Base-by-base conservation (phyloP, 2,113 vertebrate species). In the Gasterosteus nipponicus region DNA sequence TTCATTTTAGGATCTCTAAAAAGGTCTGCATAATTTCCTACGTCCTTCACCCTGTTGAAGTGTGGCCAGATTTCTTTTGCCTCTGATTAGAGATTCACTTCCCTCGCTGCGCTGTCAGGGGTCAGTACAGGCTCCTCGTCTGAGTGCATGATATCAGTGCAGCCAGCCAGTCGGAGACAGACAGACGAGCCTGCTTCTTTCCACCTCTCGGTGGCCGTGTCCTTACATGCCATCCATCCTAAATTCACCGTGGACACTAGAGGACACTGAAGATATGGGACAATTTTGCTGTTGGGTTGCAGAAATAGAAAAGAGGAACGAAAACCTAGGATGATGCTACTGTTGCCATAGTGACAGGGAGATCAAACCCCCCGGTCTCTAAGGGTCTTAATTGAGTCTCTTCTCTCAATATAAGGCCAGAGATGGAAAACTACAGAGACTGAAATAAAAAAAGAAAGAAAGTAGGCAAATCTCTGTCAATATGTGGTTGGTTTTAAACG, bases 291-390 rank as follows among this genome's bases (percentile, higher is more conserved):
- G 31, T 65, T 73, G 35, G 29, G n/a, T 82, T 80, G 62, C 61
- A 69, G 31, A 83, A 76, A 84, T 72, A 67, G 67, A 78, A 66
- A 29, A 49, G 61, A 51, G 70, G 42, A 26, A 26, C 22, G 29
- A 11, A 29, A 72, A 58, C 16, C 42, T 7, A 12, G 29, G 29
- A 66, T 74, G 69, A 69, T 5, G 65, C 42, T 31, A 26, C 78
- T 70, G 86, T 89, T 90, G 86, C 80, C 75, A 86, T 87, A 83
- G 88, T 35, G 80, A 92, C 46, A 1, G 49, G 47, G 22, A 67
- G 75, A 83, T 85, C 68, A 81, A 80, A 68, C 33, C 61, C 59
- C 42, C 63, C 42, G 26, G 15, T 62, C 54, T 67, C 47, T 26
- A 9, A 58, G 66, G 75, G 73, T 82, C 80, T 62, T 85, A 82